Percentiles rank a stretch among this genome's conserved stretches.
Conservation (phyloP, 1,140 invertebrate species). For the Steinernema feltiae region DNA sequence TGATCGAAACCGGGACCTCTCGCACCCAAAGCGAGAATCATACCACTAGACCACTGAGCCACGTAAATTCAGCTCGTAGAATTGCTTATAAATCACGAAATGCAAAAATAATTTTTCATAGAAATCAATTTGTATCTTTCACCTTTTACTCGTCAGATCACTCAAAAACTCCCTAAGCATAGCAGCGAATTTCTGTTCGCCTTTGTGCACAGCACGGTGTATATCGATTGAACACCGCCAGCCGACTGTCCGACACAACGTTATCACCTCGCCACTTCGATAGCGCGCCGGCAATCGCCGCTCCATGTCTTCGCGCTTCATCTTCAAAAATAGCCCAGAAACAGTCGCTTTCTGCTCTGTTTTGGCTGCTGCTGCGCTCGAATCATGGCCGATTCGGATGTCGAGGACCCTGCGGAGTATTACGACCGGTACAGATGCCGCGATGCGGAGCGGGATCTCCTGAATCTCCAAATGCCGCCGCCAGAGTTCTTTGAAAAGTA, state of each 20-base stretch:
- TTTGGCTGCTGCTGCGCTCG: neutral
- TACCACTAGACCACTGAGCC: constrained; percentile 50
- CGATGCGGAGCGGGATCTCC: neutral
- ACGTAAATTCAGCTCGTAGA: too few relatives aligned
- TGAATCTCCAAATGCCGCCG: neutral
- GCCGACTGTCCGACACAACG: neutral
- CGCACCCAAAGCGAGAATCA: constrained; percentile 57
- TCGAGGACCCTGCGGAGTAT: neutral
- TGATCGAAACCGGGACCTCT: constrained; percentile 53
- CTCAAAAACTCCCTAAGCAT: too few relatives aligned
- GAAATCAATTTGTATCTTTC: too few relatives aligned
- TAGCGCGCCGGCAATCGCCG: constrained; percentile 8
- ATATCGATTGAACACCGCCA: neutral
- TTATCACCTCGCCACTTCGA: neutral
- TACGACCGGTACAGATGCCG: constrained; percentile 1
- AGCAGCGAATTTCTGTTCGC: too few relatives aligned
- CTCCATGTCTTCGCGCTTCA: too few relatives aligned
- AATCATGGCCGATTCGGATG: neutral
- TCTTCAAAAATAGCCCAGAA: neutral
- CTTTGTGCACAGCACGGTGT: neutral
- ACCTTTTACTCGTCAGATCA: too few relatives aligned
- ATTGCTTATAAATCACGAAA: too few relatives aligned
- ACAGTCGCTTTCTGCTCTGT: neutral
- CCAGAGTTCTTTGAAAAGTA: neutral
- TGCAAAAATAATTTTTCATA: too few relatives aligned